phyloP scores from a whole-genome alignment of 2,113 vertebrate species.

The Zonotrichia leucophrys region DNA sequence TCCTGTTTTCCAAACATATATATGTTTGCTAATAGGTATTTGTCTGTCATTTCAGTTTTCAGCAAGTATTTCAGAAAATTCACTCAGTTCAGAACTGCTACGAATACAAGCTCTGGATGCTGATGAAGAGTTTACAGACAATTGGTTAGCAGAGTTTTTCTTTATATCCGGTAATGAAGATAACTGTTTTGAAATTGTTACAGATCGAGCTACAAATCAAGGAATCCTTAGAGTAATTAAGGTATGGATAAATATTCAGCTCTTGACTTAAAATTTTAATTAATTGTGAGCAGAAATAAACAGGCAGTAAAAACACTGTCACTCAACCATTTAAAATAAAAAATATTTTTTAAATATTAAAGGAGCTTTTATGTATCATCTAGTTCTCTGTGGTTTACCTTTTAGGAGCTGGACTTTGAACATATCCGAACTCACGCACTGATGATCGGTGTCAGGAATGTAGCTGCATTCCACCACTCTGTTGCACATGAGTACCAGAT shows the following conservation, averaged over 20 bases:
- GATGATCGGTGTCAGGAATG: constrained; percentile 81
- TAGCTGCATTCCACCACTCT: constrained; percentile 82
- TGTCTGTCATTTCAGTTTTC: constrained; percentile 79
- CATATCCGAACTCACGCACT: constrained; percentile 74
- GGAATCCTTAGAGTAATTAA: constrained; percentile 85
- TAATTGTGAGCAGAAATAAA: neutral
- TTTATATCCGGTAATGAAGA: constrained; percentile 91
- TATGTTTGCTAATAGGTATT: neutral
- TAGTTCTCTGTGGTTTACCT: constrained; percentile 1
- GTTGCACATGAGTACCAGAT: constrained; percentile 46
- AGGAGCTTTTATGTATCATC: neutral
- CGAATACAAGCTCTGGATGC: constrained; percentile 83
- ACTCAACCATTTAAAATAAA: neutral
- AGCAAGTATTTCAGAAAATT: constrained; percentile 85
- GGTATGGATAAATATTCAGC: constrained; percentile 60
- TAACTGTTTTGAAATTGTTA: constrained; percentile 84
- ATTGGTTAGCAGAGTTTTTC: constrained; percentile 82
- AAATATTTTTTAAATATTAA: neutral
- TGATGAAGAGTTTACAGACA: constrained; percentile 80
- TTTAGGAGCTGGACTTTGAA: constrained; percentile 88
- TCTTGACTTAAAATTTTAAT: neutral
- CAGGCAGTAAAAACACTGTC: neutral
- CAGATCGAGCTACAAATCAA: constrained; percentile 86
- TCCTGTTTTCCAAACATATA: neutral
- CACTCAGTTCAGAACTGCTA: constrained; percentile 80